These are phyloP conservation scores for Drosophila ogumai DNA, from an alignment of 1,140 invertebrate species.

Conservation along the genomic window DNA sequence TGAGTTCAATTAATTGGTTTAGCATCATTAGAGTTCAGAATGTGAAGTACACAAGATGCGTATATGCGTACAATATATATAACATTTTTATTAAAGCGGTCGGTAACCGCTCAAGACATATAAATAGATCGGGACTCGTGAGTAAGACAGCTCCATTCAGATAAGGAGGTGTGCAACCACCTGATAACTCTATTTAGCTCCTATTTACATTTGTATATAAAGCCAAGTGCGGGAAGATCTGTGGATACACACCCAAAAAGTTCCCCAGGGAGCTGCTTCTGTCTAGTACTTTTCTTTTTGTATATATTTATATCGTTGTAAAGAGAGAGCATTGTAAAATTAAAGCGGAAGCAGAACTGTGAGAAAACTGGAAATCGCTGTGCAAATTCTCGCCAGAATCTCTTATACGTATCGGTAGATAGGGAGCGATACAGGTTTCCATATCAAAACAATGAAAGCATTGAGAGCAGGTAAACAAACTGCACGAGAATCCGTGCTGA, in stretches of 20 bases:
- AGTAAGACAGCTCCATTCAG: slow-evolving; percentile 22
- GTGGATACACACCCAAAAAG: neutral
- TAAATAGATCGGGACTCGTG: slow-evolving; percentile 29
- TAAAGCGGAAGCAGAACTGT: slow-evolving; percentile 24
- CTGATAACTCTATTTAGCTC: slow-evolving; percentile 16
- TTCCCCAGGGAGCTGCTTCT: slow-evolving; percentile 7
- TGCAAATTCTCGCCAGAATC: slow-evolving; percentile 16
- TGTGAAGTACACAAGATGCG: neutral
- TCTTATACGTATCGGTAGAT: slow-evolving; percentile 23
- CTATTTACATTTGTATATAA: slow-evolving; percentile 6
- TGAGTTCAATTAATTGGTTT: slow-evolving; percentile 48
- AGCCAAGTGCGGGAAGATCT: neutral
- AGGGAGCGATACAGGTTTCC: slow-evolving; percentile 29
- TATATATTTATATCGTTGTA: slow-evolving; percentile 3
- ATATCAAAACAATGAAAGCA: slow-evolving; percentile 20
- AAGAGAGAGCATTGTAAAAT: slow-evolving; percentile 17
- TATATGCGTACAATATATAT: neutral
- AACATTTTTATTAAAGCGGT: neutral
- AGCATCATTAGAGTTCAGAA: slow-evolving; percentile 3
- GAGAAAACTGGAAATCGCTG: slow-evolving; percentile 25
- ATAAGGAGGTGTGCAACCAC: slow-evolving; percentile 43
- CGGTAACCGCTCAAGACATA: slow-evolving; percentile 3
- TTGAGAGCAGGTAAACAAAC: slow-evolving; percentile 43
- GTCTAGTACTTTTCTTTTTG: neutral
- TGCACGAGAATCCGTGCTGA: slow-evolving; percentile 7